Base-by-base conservation (phyloP, 2,888 invertebrate species). In the Himalopsyche kuldschensis region DNA sequence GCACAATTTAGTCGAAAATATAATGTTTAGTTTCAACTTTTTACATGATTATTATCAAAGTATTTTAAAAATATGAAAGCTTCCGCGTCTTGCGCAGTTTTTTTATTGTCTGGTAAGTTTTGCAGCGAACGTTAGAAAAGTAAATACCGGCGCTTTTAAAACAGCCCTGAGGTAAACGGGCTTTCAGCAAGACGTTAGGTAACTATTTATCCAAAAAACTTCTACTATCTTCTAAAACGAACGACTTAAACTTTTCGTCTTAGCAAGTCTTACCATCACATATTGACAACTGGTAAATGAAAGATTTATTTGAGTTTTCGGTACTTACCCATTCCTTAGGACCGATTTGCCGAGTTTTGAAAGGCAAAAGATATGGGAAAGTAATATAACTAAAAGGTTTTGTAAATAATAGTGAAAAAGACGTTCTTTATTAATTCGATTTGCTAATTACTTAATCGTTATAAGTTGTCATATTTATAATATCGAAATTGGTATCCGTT, bases 181-280 rank as follows among this genome's bases (percentile, higher is more conserved):
- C 82, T 82, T 82, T 82, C 82, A 75, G 30, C 46, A 47, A 31
- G 41, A 69, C 48, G 75, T 69, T 69, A 55, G 20, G 55, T 55
- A 55, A 24, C 46, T 82, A 82, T 82, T 82, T 82, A 82, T 78
- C 75, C 78, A 47, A 6, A 75, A 82, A 82, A 82, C 82, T 82
- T 82, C 78, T 69, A 27, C 78, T 81, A 75, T 75, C 30, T 75
- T 75, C 27, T 31, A 75, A n/a, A 20, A 27, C 17, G 31, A 31
- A 31, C 75, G 2, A 8, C 75, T 30, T 3, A 75, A 75, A 75
- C 75, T 75, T 30, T 75, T 75, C 32, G 32, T 75, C 75, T 75
- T 75, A 75, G 75, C 75, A 20, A 48, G n/a, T n/a, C 48, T 48
- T 48, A n/a, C 4, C n/a, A 3, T 55, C 55, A 41, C 55, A 55